Evolutionary conservation across 2,888 invertebrate species (phyloP).

Genomic region (Limnephilus rhombicus): DNA sequence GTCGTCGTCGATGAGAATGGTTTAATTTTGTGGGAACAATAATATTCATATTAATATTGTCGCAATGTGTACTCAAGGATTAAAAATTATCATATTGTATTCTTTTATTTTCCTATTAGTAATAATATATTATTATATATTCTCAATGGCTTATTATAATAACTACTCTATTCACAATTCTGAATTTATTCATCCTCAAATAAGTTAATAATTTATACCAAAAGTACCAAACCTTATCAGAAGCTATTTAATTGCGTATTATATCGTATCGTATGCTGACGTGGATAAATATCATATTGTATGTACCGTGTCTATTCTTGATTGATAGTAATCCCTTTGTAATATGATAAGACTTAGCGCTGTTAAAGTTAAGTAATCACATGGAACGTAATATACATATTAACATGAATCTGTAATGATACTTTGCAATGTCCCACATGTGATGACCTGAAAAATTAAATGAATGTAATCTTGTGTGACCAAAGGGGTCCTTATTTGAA

Average conservation of each 20-base stretch:
- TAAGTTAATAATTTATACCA: not conserved
- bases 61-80: not conserved
- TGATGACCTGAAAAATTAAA: conserved; percentile 4
- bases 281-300: not conserved
- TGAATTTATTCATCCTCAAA: not conserved
- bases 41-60: not conserved
- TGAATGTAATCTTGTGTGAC: conserved; percentile 12
- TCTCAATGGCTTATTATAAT: conserved; percentile 10
- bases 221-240: not conserved
- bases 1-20: not conserved
- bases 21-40: conserved; percentile 45
- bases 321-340: conserved; percentile 31
- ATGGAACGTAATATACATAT: conserved; percentile 5
- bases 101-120: not conserved
- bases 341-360: conserved; percentile 45
- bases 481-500: not conserved
- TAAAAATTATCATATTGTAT: conserved; percentile 12
- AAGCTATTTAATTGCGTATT: not conserved
- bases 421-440: not conserved
- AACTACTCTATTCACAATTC: not conserved
- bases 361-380: not conserved
- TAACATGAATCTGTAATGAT: not conserved
- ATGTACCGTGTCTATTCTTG: conserved; percentile 38
- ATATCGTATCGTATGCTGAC: not conserved
- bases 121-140: conserved; percentile 3